Percentiles rank a stretch among this genome's conserved stretches.
These are phyloP conservation scores for Agriotes lineatus DNA, from an alignment of 2,888 invertebrate species.

Conservation along the genomic window DNA sequence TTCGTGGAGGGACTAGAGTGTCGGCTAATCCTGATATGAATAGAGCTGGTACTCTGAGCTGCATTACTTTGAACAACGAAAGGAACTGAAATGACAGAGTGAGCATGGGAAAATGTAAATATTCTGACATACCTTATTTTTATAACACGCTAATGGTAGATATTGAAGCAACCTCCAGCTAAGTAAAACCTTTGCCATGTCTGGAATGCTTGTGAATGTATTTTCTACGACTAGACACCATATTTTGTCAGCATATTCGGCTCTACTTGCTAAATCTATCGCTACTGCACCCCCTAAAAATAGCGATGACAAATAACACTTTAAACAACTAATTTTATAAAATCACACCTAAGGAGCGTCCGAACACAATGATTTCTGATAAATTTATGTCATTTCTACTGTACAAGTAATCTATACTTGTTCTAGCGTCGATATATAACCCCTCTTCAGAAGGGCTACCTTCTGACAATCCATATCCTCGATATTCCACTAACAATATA, in stretches of 20 bases:
- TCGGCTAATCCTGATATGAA: slow-evolving; percentile 92
- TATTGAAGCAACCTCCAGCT: slow-evolving; percentile 79
- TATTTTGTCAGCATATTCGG: slow-evolving; percentile 82
- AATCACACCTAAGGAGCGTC: slow-evolving; percentile 86
- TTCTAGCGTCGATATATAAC: slow-evolving; percentile 87
- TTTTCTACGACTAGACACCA: slow-evolving; percentile 94
- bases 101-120: background rate
- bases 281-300: slow-evolving; percentile 89
- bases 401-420: slow-evolving; percentile 87
- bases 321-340: background rate
- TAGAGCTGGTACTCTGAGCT: slow-evolving; percentile 81
- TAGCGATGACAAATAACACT: slow-evolving; percentile 29
- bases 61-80: slow-evolving; percentile 80
- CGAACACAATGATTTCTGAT: slow-evolving; percentile 88
- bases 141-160: slow-evolving; percentile 87
- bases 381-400: slow-evolving; percentile 87
- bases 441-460: slow-evolving; percentile 91
- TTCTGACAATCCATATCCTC: slow-evolving; percentile 94
- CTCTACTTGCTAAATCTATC: slow-evolving; percentile 84
- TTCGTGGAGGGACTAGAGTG: slow-evolving; percentile 87
- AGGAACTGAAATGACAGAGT: slow-evolving; percentile 78
- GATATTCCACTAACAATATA: slow-evolving; percentile 92
- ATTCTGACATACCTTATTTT: slow-evolving; percentile 83
- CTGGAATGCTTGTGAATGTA: slow-evolving; percentile 95
- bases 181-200: slow-evolving; percentile 88